Base-by-base conservation (phyloP, 2,113 vertebrate species). In the Trichomycterus rosablanca region DNA sequence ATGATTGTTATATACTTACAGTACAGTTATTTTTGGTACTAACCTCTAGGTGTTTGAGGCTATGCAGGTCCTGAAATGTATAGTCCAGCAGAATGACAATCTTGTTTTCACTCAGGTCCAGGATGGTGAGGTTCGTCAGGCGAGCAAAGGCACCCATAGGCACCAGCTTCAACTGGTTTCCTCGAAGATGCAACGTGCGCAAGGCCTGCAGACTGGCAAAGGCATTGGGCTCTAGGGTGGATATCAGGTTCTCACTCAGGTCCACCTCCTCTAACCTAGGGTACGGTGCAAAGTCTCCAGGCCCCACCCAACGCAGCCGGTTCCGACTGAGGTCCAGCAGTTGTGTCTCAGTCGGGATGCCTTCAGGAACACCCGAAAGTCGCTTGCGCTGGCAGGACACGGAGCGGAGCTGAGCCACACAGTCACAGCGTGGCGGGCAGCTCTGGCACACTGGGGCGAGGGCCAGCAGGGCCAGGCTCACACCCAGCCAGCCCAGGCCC, bases 91-190 rank as follows among this genome's bases (percentile, higher is more conserved):
- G 86, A 78, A 98, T 92, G 57, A 99, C 96, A 10, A 99, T 88
- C 70, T 92, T 92, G 84, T 99, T 99, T 80, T 97, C 93, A 0
- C 96, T 99, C 71, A 99, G 87, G 78, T 98, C 96, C 74, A 99
- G 79, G 42, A 90, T 82, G 15, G 93, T 97, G 59, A 99, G 89
- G 80, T 97, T 97, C 57, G 83, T 84, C 59, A 99, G 86, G 54
- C 90, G 90, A 40, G 89, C 86, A 52, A 99, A 99, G 34, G 93
- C 91, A 0, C 95, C 95, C 0, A 92, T 86, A 0, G 96, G 91
- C 57, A 99, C 88, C 50, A 99, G 85, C 76, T 93, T 95, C 26
- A 99, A 87, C 78, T 95, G 93, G 84, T 99, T 99, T 1, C 87
- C 90, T 0, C 92, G 80, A 42, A 99, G 84, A 64, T 89, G 85